These are phyloP conservation scores for Ageneiosus marmoratus DNA, from an alignment of 2,113 vertebrate genomes.

Conservation along the genomic window DNA sequence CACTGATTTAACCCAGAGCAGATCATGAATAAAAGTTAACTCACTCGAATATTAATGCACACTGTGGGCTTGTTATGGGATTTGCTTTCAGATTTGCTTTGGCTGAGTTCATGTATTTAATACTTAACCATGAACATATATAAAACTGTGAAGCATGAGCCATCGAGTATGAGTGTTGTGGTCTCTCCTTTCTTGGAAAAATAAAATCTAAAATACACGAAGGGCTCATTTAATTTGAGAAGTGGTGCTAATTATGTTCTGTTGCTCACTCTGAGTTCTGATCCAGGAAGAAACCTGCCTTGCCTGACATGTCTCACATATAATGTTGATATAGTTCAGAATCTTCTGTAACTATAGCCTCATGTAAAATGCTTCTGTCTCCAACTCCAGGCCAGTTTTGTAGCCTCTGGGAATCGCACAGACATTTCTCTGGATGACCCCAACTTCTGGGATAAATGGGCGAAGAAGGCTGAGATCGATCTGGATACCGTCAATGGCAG, in stretches of 20 bases:
- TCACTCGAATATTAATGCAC: not conserved
- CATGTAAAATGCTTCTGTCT: not conserved
- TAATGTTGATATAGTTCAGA: not conserved
- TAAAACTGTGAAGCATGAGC: not conserved
- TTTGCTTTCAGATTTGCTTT: not conserved
- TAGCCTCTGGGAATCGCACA: conserved; percentile 96
- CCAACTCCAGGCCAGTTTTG: conserved; percentile 88
- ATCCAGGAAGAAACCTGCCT: not conserved
- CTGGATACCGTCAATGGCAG: conserved; percentile 90
- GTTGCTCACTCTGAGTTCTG: not conserved
- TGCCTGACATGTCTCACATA: not conserved
- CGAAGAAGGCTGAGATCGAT: conserved; percentile 98
- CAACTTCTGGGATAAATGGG: conserved; percentile 99
- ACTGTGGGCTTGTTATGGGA: not conserved
- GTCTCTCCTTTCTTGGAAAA: not conserved
- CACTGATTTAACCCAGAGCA: not conserved
- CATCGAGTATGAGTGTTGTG: not conserved
- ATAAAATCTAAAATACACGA: too few relatives aligned
- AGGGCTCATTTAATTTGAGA: not conserved
- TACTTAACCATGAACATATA: not conserved
- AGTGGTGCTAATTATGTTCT: not conserved
- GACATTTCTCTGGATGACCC: conserved; percentile 98
- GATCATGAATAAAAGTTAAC: not conserved
- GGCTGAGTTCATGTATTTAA: not conserved
- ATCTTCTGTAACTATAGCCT: not conserved